These are phyloP conservation scores for Neria commutata DNA, from an alignment of 2,888 invertebrate species.

Conservation along the genomic window DNA sequence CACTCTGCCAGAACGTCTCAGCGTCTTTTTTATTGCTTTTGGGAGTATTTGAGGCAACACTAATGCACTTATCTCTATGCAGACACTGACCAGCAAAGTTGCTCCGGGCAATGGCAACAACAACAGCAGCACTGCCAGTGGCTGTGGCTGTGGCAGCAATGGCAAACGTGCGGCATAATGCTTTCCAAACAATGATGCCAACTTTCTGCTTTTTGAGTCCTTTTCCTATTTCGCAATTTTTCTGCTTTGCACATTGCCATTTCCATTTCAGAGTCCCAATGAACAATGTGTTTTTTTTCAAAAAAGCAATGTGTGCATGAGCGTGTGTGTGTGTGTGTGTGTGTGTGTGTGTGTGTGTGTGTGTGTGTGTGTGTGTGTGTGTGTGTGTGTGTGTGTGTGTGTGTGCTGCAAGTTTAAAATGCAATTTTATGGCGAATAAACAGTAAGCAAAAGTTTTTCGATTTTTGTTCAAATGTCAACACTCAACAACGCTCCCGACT, in stretches of 20 bases:
- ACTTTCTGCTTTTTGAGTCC: no score
- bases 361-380: slow-evolving; percentile 6
- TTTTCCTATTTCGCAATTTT: no score
- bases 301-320: background rate
- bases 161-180: no score
- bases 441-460: background rate
- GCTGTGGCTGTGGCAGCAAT: no score
- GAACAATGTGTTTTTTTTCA: background rate
- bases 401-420: background rate
- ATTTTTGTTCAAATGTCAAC: background rate
- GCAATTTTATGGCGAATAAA: slow-evolving; percentile 1
- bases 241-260: background rate
- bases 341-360: slow-evolving; percentile 16
- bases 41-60: no score
- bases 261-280: background rate
- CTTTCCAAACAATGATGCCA: no score
- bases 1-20: no score
- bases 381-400: background rate
- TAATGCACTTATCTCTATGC: no score
- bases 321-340: background rate
- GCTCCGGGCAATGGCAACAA: no score
- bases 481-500: background rate
- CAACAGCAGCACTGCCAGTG: no score
- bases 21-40: no score
- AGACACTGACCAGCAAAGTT: no score